Evolutionary conservation across 2,113 vertebrate genomes (phyloP), one percentile per base, ranked within the genome.

Genomic region (Phocoena sinus): DNA sequence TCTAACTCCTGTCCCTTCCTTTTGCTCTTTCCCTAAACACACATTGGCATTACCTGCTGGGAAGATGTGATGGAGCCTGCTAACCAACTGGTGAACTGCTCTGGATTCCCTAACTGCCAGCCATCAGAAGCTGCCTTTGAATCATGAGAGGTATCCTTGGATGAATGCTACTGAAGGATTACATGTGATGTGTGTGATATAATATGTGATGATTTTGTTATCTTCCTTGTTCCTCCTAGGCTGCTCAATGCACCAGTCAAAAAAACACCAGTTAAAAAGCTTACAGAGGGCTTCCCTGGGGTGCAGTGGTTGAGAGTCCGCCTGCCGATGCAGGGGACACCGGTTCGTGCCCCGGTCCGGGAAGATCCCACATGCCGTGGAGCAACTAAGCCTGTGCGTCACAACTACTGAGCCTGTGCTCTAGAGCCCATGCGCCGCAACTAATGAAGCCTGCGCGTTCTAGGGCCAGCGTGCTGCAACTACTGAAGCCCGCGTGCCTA

Each of bases 211-310:
- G 6, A 58, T 82, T 94, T 36, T 74, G 33, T 89, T 44, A 36
- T 41, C 8, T 68, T 96, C 58, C 63, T 85, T 47, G 13, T 36
- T 96, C 47, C 91, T 94, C 53, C 25, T 44, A 60, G 14, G 89
- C 10, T 70, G 23, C 26, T 91, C 86, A 92, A 60, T 28, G 50
- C 6, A 91, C 50, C 60, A 85, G 38, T 36, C 79, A 91, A 95
- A 79, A 50, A 56, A 58, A 93, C 3, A 95, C 53, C 31, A 94
- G 18, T 86, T 94, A 76, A 79, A 97, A 97, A 79, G 56, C 63
- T 36, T 56, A 94, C 3, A 91, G 44, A 47, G 50, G 50, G 17
- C 50, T 53, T 53, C 50, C 15, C 50, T 53, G 50, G 50, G 50
- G 50, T 5, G 15, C 50, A 53, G 15, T 53, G 50, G 50, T 53